Evolutionary conservation across 2,797 vertebrate species (phyloP), one percentile per base, ranked within the genome.

Genomic region (Varecia variegata): DNA sequence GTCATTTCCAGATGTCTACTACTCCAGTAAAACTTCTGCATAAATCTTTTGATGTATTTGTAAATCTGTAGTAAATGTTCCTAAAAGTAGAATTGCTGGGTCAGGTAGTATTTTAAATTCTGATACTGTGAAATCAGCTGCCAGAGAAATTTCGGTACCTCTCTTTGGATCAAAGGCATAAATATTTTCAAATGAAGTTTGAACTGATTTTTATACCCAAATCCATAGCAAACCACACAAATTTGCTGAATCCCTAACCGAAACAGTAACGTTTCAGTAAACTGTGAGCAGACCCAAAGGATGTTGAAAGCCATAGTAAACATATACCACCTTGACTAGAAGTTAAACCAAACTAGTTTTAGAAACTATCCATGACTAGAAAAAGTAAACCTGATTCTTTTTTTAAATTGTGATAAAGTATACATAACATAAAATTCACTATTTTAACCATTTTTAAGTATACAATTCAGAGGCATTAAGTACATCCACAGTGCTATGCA

Each of bases 21-120:
- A 11, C 23, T 94, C 6, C 32, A 68, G 13, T 77, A 88, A 87
- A 92, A 50, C 30, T 58, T 56, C 27, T 73, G 45, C 27, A 52
- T 71, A 62, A 21, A 54, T 88, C 62, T 73, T 70, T 67, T 90
- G 43, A 50, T 52, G 2, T 83, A 12, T 20, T 80, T 67, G 45
- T 67, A 79, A 12, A 54, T 68, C 27, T 43, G 7, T 17, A 90
- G 76, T n/a, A 79, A 54, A 14, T 80, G 30, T 80, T 56, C 40
- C 88, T 52, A 32, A 50, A 83, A 65, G 13, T 83, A 65, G 60
- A 83, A 50, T 67, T 67, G 50, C 47, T 88, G 65, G 30, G 17
- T 94, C 92, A 89, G 56, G n/a, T 56, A 70, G 40, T 50, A 54
- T 85, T 90, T 96, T 94, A 92, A 93, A 95, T 67, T 88, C 85